Evolutionary conservation across 2,797 vertebrate genomes (phyloP), one percentile per base, ranked within the genome.

Genomic region (Sebastes miniatus): DNA sequence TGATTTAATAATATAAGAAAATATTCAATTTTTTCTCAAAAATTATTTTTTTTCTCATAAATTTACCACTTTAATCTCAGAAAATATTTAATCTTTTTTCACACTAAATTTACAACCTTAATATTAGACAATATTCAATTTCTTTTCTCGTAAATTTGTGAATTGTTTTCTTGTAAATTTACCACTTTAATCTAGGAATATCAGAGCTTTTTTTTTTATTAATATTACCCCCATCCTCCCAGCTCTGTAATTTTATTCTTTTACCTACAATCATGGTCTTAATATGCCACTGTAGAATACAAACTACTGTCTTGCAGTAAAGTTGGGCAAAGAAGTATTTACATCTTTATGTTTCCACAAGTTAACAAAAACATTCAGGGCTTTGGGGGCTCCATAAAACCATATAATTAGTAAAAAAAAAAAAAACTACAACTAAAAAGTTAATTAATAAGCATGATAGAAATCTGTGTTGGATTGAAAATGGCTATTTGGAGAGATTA

Each of bases 401-500:
- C 11, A 3, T 61, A 11, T 12, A 14, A 84, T 85, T 82, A 73
- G 79, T 68, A 14, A 3, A 69, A 70, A 66, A 3, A 69, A 70
- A 66, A 69, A 73, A 31, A 2, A 5, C 5, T 5, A 7, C 22
- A 75, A 31, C 4, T 2, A 31, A 69, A 13, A 31, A 18, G 9
- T n/a, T 11, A 64, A 83, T 56, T 5, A 24, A 66, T n/a, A 29
- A 27, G 5, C 2, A 25, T 39, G 3, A 14, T 59, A 24, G 20
- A 8, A 8, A 6, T 52, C 9, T 47, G 57, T 64, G 14, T 27
- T 68, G 22, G 22, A 32, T 6, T 58, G 14, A 73, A 32, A 72
- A 39, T 73, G 39, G 27, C 32, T 9, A 31, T 64, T 81, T 61
- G 43, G 39, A 18, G 63, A 65, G 62, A 79, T 87, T 75, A 88